These are phyloP conservation scores for Chalcis sispes DNA, from an alignment of 2,888 invertebrate genomes.

Conservation along the genomic window DNA sequence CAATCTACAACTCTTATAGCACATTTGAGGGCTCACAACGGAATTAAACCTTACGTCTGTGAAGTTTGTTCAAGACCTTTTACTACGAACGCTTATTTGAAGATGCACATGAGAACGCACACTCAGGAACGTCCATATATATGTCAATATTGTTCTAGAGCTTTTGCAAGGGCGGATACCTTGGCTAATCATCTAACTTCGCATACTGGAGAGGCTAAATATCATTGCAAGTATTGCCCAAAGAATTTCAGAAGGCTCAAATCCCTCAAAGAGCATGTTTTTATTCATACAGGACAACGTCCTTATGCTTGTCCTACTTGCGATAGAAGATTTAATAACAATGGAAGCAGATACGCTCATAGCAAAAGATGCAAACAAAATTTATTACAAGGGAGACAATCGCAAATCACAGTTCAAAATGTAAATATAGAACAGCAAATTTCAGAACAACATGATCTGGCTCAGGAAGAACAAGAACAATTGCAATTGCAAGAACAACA, in stretches of 20 bases:
- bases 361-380: conserved; percentile 74
- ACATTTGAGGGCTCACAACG: conserved; percentile 73
- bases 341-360: conserved; percentile 74
- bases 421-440: conserved; percentile 51
- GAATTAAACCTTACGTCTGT: conserved; percentile 74
- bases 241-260: conserved; percentile 73
- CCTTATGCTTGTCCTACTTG: conserved; percentile 75
- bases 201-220: conserved; percentile 74
- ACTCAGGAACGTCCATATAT: conserved; percentile 74
- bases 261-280: conserved; percentile 73
- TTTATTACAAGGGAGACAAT: conserved; percentile 64
- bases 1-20: conserved; percentile 74
- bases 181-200: conserved; percentile 74
- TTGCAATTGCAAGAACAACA: conserved; percentile 31
- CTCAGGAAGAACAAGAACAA: conserved; percentile 31
- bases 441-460: conserved; percentile 28
- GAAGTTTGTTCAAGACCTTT: conserved; percentile 74
- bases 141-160: conserved; percentile 73
- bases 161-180: conserved; percentile 73
- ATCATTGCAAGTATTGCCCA: conserved; percentile 74
- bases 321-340: conserved; percentile 73
- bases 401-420: conserved; percentile 34
- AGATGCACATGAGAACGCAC: conserved; percentile 75
- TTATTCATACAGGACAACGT: conserved; percentile 74
- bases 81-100: conserved; percentile 73